Percentiles rank a stretch among this genome's conserved stretches.
Conservation (phyloP, 2,888 invertebrate genomes). For the Vesta saturnalis region DNA sequence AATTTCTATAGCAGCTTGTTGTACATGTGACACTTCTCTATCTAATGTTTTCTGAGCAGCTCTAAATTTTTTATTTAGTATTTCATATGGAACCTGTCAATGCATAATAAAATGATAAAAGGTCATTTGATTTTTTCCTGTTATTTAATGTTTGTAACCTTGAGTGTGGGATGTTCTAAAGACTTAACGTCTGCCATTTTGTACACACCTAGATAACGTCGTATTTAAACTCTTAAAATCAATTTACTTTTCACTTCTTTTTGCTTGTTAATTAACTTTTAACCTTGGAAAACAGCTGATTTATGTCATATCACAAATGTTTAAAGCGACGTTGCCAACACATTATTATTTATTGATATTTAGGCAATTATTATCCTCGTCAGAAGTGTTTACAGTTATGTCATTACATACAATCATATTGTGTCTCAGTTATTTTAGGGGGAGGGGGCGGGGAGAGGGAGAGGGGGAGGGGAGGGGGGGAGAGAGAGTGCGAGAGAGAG, state of each 20-base stretch:
- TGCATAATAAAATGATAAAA: constrained; percentile 8
- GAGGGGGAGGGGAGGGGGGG: no score
- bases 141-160: constrained; percentile 67
- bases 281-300: constrained; percentile 44
- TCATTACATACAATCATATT: no score
- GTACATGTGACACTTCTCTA: constrained; percentile 90
- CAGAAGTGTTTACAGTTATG: no score
- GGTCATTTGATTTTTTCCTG: constrained; percentile 1
- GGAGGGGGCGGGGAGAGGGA: no score
- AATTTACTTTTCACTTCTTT: constrained; percentile 10
- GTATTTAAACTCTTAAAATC: not conserved
- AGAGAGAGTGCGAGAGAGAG: no score
- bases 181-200: constrained; percentile 92
- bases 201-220: constrained; percentile 16
- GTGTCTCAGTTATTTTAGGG: no score
- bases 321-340: not conserved
- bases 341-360: not conserved
- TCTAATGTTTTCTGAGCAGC: constrained; percentile 94
- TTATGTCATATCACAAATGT: not conserved
- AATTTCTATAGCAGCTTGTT: constrained; percentile 80
- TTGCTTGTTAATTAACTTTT: constrained; percentile 2
- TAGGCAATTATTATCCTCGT: no score
- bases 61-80: constrained; percentile 96
- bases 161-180: constrained; percentile 94
- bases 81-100: constrained; percentile 93